These are phyloP conservation scores for Pachycephus smyrnensis DNA, from an alignment of 2,888 invertebrate genomes.

Conservation along the genomic window DNA sequence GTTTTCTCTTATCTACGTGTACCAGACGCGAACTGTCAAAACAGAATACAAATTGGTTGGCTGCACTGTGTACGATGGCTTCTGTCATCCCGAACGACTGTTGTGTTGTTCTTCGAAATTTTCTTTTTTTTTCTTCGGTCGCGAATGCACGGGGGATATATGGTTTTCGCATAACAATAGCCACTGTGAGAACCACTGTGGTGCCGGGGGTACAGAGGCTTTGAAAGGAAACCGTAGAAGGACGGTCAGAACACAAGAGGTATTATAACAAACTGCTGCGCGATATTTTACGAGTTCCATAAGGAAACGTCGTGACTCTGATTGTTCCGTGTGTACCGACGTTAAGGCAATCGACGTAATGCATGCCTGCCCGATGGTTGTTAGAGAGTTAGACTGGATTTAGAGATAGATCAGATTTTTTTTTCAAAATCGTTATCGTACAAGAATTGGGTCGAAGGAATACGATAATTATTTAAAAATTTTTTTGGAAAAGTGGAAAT, in stretches of 20 bases:
- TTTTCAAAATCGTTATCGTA: neutral
- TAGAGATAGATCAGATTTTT: neutral
- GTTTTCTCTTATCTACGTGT: neutral
- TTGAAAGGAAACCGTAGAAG: neutral
- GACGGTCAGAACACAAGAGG: neutral
- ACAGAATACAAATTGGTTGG: neutral
- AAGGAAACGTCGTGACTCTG: conserved; percentile 53
- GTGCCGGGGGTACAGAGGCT: neutral
- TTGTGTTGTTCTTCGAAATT: neutral
- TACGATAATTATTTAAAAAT: neutral
- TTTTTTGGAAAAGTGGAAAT: neutral
- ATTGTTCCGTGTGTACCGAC: conserved; percentile 45
- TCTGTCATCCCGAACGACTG: neutral
- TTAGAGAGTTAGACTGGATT: neutral
- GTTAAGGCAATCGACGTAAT: conserved; percentile 6
- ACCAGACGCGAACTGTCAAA: neutral
- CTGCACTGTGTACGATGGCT: neutral
- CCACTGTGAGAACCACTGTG: neutral
- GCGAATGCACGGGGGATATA: neutral
- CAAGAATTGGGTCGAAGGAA: neutral
- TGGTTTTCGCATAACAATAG: neutral
- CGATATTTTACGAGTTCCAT: conserved; percentile 57
- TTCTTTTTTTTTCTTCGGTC: neutral
- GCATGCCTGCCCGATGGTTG: neutral
- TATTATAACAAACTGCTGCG: conserved; percentile 38